phyloP scores from a whole-genome alignment of 2,888 invertebrate genomes.

The Emmelina monodactyla region DNA sequence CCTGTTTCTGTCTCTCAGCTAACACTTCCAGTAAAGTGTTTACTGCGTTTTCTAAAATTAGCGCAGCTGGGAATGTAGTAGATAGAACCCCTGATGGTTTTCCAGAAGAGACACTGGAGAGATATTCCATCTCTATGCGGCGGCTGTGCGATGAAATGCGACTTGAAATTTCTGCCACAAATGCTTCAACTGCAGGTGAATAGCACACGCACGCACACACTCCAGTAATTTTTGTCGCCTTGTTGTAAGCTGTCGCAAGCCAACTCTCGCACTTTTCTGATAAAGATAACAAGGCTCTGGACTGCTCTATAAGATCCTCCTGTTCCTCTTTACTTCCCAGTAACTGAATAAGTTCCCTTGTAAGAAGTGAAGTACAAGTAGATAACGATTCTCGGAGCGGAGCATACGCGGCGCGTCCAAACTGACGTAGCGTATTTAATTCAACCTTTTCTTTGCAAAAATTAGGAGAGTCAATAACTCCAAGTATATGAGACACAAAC shows the following conservation, averaged over 20 bases:
- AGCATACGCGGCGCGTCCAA: constrained; percentile 42
- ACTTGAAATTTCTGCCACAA: constrained; percentile 25
- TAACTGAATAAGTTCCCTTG: constrained; percentile 27
- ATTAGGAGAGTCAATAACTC: constrained; percentile 25
- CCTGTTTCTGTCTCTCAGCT: constrained; percentile 18
- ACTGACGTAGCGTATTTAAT: constrained; percentile 25
- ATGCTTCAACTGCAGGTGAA: no score
- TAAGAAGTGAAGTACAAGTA: constrained; percentile 36
- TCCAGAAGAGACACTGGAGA: constrained; percentile 23
- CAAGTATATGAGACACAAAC: constrained; percentile 30
- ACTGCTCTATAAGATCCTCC: constrained; percentile 44
- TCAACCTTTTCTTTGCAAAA: constrained; percentile 25
- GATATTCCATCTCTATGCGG: constrained; percentile 35
- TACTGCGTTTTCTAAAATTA: constrained; percentile 32
- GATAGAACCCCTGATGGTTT: constrained; percentile 33
- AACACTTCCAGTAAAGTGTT: constrained; percentile 25
- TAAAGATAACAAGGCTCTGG: constrained; percentile 28
- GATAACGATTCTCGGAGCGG: constrained; percentile 41
- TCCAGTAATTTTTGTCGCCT: constrained; percentile 35
- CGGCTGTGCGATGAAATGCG: constrained; percentile 34
- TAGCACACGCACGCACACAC: no score
- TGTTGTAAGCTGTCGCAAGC: constrained; percentile 25
- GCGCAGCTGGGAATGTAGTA: constrained; percentile 35
- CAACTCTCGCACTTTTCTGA: constrained; percentile 36
- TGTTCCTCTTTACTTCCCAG: constrained; percentile 26